Percentiles rank a stretch among this genome's conserved stretches.
Evolutionary conservation across 2,888 invertebrate genomes (phyloP).

Genomic region (Colletes collaris): DNA sequence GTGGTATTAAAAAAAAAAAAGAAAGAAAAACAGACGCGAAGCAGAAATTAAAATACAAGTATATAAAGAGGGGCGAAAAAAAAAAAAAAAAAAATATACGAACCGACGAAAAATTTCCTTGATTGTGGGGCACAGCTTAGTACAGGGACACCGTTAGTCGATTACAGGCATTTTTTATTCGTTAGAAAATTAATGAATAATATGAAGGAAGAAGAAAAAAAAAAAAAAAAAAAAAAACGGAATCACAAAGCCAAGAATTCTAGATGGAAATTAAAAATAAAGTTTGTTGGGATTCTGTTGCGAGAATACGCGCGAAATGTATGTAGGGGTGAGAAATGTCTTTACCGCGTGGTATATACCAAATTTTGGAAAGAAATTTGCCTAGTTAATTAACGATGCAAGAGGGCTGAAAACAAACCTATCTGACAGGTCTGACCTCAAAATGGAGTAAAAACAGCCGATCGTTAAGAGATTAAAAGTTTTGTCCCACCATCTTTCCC

Average conservation of each 20-base stretch:
- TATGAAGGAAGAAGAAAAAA: constrained; percentile 21
- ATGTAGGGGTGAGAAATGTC: constrained; percentile 30
- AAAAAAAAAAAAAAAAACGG: constrained; percentile 13
- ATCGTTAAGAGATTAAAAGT: constrained; percentile 59
- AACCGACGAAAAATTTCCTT: constrained; percentile 21
- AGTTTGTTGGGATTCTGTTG: constrained; percentile 10
- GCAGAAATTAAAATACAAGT: too few species aligned
- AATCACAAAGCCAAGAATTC: constrained; percentile 18
- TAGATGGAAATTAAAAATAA: constrained; percentile 6
- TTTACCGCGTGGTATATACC: constrained; percentile 17
- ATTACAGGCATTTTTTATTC: constrained; percentile 9
- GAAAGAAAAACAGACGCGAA: neutral
- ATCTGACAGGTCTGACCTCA: constrained; percentile 67
- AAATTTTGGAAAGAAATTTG: constrained; percentile 52
- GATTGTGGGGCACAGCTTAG: constrained; percentile 57
- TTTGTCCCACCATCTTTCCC: constrained; percentile 65
- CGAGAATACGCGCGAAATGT: constrained; percentile 27
- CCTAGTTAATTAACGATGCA: constrained; percentile 54
- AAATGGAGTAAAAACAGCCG: constrained; percentile 50
- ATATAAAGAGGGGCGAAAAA: too few species aligned
- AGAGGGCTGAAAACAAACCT: constrained; percentile 69
- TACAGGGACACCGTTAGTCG: constrained; percentile 6
- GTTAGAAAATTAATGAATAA: constrained; percentile 24
- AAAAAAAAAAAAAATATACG: too few species aligned
- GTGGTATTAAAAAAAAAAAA: neutral